Percentiles rank a stretch among this genome's conserved stretches.
Conservation (phyloP, 2,888 invertebrate genomes). For the Anticlea derivata region DNA sequence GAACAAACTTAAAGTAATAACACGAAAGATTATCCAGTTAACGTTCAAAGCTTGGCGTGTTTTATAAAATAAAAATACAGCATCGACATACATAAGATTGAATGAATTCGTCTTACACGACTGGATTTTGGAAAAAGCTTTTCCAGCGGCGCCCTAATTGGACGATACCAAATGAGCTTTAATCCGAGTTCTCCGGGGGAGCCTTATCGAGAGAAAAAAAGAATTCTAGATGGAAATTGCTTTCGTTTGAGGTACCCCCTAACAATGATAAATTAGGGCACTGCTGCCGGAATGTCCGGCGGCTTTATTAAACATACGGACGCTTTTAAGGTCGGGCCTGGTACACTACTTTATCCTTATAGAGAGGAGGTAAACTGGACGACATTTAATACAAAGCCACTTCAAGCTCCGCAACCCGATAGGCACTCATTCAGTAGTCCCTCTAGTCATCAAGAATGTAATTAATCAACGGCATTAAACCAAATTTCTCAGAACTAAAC, state of each 20-base stretch:
- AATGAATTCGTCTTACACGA: slow-evolving; percentile 31
- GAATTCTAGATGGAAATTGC: slow-evolving; percentile 67
- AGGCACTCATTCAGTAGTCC: slow-evolving; percentile 32
- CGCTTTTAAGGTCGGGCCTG: slow-evolving; percentile 51
- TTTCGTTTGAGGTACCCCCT: slow-evolving; percentile 67
- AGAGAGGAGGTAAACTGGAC: slow-evolving; percentile 49
- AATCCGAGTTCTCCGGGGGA: slow-evolving; percentile 50
- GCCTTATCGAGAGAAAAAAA: slow-evolving; percentile 58
- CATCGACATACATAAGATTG: slow-evolving; percentile 11
- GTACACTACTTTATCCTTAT: slow-evolving; percentile 56
- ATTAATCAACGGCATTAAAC: slow-evolving; percentile 52
- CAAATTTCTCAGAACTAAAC: slow-evolving; percentile 46
- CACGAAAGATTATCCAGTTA: no score
- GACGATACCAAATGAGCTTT: slow-evolving; percentile 56
- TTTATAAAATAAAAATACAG: slow-evolving; percentile 2
- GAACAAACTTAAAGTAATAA: neutral
- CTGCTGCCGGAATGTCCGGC: slow-evolving; percentile 63
- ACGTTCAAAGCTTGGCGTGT: neutral
- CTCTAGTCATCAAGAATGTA: slow-evolving; percentile 40
- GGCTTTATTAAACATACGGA: slow-evolving; percentile 72
- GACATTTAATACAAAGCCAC: slow-evolving; percentile 39
- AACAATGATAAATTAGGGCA: slow-evolving; percentile 77
- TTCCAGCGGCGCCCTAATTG: slow-evolving; percentile 50
- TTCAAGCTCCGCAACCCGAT: slow-evolving; percentile 43
- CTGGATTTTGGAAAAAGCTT: slow-evolving; percentile 35